Evolutionary conservation across 2,113 vertebrate genomes (phyloP).

Genomic region (Catharus fuscescens): DNA sequence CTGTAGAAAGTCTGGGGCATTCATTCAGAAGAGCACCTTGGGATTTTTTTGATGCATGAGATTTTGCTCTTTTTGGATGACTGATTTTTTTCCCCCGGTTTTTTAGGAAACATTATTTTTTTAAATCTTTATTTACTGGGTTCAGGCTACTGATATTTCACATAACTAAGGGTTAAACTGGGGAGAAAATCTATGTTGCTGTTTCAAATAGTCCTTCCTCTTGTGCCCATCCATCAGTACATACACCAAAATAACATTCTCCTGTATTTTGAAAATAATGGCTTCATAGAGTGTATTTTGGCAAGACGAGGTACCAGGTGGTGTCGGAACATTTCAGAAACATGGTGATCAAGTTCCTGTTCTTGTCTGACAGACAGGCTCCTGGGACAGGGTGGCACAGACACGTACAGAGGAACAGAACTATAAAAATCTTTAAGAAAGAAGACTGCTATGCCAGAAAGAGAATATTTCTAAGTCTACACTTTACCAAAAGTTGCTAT

Average conservation of each 20-base stretch:
- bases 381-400: not conserved
- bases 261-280: conserved; percentile 8
- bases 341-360: not conserved
- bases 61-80: not conserved
- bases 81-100: not conserved
- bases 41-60: not conserved
- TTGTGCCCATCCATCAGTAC: not conserved
- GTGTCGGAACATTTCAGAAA: not conserved
- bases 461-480: not conserved
- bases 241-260: not conserved
- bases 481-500: not conserved
- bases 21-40: not conserved
- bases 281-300: not conserved
- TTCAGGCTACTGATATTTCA: not conserved
- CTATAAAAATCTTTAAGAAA: not conserved
- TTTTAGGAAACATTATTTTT: not conserved
- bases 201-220: not conserved
- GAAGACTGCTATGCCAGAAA: not conserved
- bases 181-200: not conserved
- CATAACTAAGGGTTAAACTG: not conserved
- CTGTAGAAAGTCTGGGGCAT: not conserved
- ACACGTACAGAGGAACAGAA: not conserved
- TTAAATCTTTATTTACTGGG: not conserved
- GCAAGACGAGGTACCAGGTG: not conserved
- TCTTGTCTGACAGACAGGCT: not conserved